These are phyloP conservation scores for Cheilinus undulatus DNA, from an alignment of 2,113 vertebrate genomes.

Conservation along the genomic window DNA sequence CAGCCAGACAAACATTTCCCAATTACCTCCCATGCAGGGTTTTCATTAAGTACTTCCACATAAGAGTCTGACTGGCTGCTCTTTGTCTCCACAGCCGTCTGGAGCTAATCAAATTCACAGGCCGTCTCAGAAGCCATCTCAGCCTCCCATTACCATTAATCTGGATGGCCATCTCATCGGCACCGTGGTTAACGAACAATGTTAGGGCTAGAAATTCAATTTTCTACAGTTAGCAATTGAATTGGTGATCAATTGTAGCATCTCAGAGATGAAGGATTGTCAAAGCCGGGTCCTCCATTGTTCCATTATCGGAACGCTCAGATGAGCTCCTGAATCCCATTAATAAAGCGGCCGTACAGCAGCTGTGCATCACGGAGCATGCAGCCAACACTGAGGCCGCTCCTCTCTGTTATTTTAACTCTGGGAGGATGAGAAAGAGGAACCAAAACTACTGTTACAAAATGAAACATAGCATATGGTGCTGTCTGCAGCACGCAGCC, in stretches of 20 bases:
- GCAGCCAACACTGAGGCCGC: conserved; percentile 41
- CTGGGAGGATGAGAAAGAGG: conserved; percentile 16
- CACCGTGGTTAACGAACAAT: conserved; percentile 87
- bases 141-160: conserved; percentile 85
- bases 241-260: conserved; percentile 84
- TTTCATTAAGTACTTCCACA: conserved; percentile 86
- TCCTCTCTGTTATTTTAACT: conserved; percentile 40
- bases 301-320: conserved; percentile 80
- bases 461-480: conserved; percentile 36
- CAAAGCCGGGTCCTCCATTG: conserved; percentile 72
- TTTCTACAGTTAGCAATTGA: conserved; percentile 85
- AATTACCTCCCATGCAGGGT: conserved; percentile 79
- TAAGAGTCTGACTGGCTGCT: conserved; percentile 79
- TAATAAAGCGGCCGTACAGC: conserved; percentile 72
- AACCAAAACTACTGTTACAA: conserved; percentile 41
- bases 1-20: conserved; percentile 84
- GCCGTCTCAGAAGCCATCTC: conserved; percentile 83
- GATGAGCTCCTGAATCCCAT: conserved; percentile 81
- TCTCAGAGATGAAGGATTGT: conserved; percentile 81
- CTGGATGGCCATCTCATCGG: conserved; percentile 85
- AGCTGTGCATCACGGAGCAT: conserved; percentile 56
- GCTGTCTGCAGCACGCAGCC: conserved; percentile 6
- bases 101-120: conserved; percentile 85
- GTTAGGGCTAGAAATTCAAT: conserved; percentile 86
- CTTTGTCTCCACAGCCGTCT: conserved; percentile 80